Conservation (phyloP, 2,888 invertebrate genomes). For the Malachius bipustulatus region DNA sequence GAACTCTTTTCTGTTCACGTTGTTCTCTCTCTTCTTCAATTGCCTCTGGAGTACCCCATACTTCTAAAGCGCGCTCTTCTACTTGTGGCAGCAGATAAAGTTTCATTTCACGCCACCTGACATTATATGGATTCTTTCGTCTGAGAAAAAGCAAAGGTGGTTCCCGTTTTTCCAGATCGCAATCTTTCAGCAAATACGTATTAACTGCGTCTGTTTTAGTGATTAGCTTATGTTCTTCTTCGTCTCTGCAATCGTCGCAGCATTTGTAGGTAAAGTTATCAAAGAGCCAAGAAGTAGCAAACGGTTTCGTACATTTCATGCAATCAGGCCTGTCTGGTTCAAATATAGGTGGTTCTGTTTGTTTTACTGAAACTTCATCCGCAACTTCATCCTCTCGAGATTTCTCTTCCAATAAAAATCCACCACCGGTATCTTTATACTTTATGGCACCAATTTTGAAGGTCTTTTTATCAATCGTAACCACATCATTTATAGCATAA, state of each 20-base stretch:
- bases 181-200: conserved; percentile 81
- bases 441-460: conserved; percentile 52
- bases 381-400: conserved; percentile 30
- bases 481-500: conserved; percentile 36
- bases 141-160: conserved; percentile 73
- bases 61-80: conserved; percentile 63
- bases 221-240: conserved; percentile 72
- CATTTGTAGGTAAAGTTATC: conserved; percentile 58
- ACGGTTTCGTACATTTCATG: conserved; percentile 51
- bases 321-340: conserved; percentile 45
- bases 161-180: conserved; percentile 80
- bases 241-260: conserved; percentile 66
- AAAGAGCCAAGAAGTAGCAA: conserved; percentile 64
- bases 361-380: conserved; percentile 30
- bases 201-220: conserved; percentile 89
- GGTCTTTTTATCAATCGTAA: conserved; percentile 38
- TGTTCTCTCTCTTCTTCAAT: conserved; percentile 60
- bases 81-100: conserved; percentile 78
- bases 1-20: conserved; percentile 56
- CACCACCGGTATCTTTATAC: conserved; percentile 70
- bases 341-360: conserved; percentile 40
- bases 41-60: conserved; percentile 74
- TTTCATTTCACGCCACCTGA: conserved; percentile 91
- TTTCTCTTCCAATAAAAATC: conserved; percentile 65
- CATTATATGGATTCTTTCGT: conserved; percentile 88